Evolutionary conservation across 1,140 invertebrate species (phyloP).

Genomic region (Drosophila ironensis): DNA sequence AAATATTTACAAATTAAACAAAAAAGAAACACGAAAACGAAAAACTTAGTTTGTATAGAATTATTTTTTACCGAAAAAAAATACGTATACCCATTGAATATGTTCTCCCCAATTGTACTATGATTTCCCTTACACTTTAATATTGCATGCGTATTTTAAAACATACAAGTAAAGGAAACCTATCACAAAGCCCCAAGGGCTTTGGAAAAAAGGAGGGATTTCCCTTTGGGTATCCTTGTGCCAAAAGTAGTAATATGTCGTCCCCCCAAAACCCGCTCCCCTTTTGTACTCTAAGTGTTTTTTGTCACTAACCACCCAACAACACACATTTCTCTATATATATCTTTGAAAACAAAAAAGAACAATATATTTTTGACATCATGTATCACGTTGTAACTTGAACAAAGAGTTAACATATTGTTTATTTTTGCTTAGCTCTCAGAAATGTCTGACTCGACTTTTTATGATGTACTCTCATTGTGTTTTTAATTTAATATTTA

Average conservation of each 20-base stretch:
- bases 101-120: slow-evolving; percentile 29
- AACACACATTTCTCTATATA: slow-evolving; percentile 22
- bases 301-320: slow-evolving; percentile 37
- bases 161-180: not conserved
- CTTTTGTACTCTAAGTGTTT: slow-evolving; percentile 30
- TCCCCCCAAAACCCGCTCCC: not conserved
- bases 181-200: too few species aligned
- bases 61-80: slow-evolving; percentile 44
- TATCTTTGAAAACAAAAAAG: slow-evolving; percentile 1
- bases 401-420: slow-evolving; percentile 30
- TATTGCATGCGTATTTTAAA: slow-evolving; percentile 67
- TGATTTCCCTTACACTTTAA: slow-evolving; percentile 27
- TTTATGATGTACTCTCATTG: slow-evolving; percentile 37
- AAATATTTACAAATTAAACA: slow-evolving; percentile 36
- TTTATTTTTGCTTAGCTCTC: slow-evolving; percentile 37
- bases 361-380: slow-evolving; percentile 15
- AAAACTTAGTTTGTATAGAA: slow-evolving; percentile 66
- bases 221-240: not conserved
- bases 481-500: slow-evolving; percentile 54
- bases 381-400: slow-evolving; percentile 32
- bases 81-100: too few species aligned
- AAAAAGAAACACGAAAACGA: slow-evolving; percentile 39
- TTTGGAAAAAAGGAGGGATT: not conserved
- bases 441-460: slow-evolving; percentile 21
- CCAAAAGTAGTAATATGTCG: not conserved